phyloP scores from a whole-genome alignment of 2,888 invertebrate genomes.

The Synanthedon tipuliformis region DNA sequence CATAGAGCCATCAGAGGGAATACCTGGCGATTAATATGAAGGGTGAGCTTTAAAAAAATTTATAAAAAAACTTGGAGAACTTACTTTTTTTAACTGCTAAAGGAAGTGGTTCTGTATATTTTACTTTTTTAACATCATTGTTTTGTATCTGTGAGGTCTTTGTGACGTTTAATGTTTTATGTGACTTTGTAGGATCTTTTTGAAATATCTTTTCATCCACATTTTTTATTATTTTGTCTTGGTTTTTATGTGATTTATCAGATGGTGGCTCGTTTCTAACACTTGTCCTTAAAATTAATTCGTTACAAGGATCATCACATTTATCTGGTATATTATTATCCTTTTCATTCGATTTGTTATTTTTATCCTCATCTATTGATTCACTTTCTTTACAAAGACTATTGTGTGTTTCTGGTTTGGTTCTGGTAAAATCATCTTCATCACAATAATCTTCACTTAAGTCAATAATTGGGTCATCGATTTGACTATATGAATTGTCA shows the following conservation, averaged over 20 bases:
- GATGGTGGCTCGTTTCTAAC: no score
- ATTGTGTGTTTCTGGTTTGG: slow-evolving; percentile 10
- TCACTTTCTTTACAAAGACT: no score
- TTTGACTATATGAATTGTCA: slow-evolving; percentile 53
- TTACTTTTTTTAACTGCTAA: background rate
- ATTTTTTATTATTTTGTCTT: background rate
- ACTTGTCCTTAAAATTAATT: no score
- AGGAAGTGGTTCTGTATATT: background rate
- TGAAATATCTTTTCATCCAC: background rate
- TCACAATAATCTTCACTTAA: slow-evolving; percentile 21
- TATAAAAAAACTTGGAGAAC: background rate
- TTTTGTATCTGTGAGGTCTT: background rate
- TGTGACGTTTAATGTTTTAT: background rate
- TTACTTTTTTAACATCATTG: background rate
- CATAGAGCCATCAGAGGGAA: no score
- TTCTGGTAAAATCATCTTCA: slow-evolving; percentile 40
- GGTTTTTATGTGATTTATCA: no score
- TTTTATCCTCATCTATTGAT: no score
- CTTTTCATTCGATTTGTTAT: no score
- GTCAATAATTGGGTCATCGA: slow-evolving; percentile 24
- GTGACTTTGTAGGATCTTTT: no score
- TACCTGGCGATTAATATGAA: no score
- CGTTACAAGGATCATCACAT: no score
- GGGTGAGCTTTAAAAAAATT: background rate
- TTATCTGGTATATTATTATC: no score